Percentiles rank a stretch among this genome's conserved stretches.
Evolutionary conservation across 2,888 invertebrate genomes (phyloP).

Genomic region (Cecidostiba fungosa): DNA sequence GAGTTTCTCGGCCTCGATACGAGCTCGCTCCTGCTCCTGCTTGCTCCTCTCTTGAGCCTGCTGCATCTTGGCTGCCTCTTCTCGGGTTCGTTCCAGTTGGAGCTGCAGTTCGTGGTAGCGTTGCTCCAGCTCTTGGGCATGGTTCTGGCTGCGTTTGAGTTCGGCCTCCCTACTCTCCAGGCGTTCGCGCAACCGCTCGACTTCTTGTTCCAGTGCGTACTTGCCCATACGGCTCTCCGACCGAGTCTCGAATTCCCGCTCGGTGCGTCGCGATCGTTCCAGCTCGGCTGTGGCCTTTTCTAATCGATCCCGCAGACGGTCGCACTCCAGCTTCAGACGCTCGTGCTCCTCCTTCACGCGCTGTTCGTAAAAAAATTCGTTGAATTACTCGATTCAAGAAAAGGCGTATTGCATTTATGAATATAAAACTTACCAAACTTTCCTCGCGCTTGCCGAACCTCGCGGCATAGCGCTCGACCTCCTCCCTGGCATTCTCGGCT

Average conservation of each 20-base stretch:
- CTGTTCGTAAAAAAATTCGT: slow-evolving; percentile 70
- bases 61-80: slow-evolving; percentile 88
- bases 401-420: not conserved
- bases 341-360: slow-evolving; percentile 89
- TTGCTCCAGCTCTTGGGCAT: slow-evolving; percentile 86
- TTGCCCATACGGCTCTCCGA: slow-evolving; percentile 90
- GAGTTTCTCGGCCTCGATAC: slow-evolving; percentile 94
- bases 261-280: slow-evolving; percentile 87
- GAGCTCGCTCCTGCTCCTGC: slow-evolving; percentile 90
- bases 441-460: slow-evolving; percentile 90
- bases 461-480: slow-evolving; percentile 87
- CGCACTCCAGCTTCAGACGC: slow-evolving; percentile 89
- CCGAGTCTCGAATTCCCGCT: slow-evolving; percentile 87
- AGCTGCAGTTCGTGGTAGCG: slow-evolving; percentile 89
- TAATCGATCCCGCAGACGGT: slow-evolving; percentile 89
- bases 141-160: slow-evolving; percentile 85
- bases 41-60: slow-evolving; percentile 90
- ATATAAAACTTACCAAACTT: slow-evolving; percentile 79
- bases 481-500: slow-evolving; percentile 89
- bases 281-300: slow-evolving; percentile 91
- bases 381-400: not conserved
- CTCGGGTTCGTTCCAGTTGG: slow-evolving; percentile 90
- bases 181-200: slow-evolving; percentile 89
- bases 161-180: slow-evolving; percentile 89
- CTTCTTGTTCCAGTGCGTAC: slow-evolving; percentile 85